These are phyloP conservation scores for Ylistrum balloti DNA, from an alignment of 1,140 invertebrate species.

Conservation along the genomic window DNA sequence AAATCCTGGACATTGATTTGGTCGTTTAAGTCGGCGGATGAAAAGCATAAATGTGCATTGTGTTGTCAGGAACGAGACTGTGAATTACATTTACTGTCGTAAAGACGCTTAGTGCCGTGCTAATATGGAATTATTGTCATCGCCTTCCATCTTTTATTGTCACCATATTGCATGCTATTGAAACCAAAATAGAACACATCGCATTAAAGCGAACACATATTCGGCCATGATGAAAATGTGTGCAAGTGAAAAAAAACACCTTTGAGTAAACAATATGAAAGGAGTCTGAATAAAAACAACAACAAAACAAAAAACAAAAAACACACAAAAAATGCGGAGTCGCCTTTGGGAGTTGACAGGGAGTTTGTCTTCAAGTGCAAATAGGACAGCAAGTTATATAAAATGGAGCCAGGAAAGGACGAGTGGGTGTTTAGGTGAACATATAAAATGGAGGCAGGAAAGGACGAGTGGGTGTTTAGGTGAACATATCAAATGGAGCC, in stretches of 20 bases:
- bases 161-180: background rate
- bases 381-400: too few relatives aligned
- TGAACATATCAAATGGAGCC: too few relatives aligned
- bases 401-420: too few relatives aligned
- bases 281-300: too few relatives aligned
- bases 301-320: too few relatives aligned
- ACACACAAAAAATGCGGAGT: too few relatives aligned
- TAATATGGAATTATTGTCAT: conserved; percentile 5
- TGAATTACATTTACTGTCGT: background rate
- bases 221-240: background rate
- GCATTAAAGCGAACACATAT: background rate
- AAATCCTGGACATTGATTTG: background rate
- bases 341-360: too few relatives aligned
- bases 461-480: too few relatives aligned
- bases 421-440: too few relatives aligned
- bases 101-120: background rate
- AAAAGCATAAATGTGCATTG: background rate
- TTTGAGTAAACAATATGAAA: too few relatives aligned
- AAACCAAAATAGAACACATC: background rate
- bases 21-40: background rate
- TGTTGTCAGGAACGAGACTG: background rate
- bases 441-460: too few relatives aligned
- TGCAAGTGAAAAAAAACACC: background rate
- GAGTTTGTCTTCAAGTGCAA: too few relatives aligned
- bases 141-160: background rate